A percentile compares a stretch with the other conserved stretches of the same genome.
Conservation (phyloP, 2,113 vertebrate species). For the Grantiella picta region DNA sequence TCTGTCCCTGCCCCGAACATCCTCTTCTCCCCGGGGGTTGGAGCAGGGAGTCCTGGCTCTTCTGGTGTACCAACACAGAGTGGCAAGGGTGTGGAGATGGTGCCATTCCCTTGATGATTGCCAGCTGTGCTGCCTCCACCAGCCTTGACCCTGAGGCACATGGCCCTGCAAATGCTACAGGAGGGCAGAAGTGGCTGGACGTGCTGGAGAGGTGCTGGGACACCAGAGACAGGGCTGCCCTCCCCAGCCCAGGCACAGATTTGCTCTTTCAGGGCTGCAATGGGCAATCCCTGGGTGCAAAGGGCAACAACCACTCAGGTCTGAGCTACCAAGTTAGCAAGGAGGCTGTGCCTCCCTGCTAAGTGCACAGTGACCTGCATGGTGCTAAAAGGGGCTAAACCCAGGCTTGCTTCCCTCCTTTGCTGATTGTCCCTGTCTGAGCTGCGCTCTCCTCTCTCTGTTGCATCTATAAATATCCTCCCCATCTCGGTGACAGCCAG, state of each 20-base stretch:
- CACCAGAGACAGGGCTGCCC: neutral
- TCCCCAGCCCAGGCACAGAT: neutral
- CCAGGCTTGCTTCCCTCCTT: neutral
- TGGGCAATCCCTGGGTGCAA: neutral
- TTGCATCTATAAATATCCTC: constrained; percentile 20
- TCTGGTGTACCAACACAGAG: neutral
- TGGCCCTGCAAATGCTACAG: neutral
- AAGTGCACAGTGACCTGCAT: neutral
- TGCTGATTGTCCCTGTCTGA: neutral
- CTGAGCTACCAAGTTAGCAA: rapidly evolving
- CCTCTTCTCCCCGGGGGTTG: neutral
- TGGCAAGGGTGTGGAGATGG: neutral
- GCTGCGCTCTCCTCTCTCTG: neutral
- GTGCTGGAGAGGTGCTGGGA: neutral
- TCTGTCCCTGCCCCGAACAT: neutral
- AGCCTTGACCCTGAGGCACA: rapidly evolving
- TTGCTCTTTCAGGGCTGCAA: neutral
- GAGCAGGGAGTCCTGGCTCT: neutral
- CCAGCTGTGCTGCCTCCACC: neutral
- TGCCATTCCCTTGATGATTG: neutral
- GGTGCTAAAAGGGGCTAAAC: neutral
- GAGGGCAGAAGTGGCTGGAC: neutral
- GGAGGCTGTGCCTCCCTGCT: neutral
- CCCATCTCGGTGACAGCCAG: neutral
- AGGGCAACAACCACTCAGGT: neutral